Evolutionary conservation across 2,797 vertebrate species (phyloP), one percentile per base, ranked within the genome.

Genomic region (Chanos chanos): DNA sequence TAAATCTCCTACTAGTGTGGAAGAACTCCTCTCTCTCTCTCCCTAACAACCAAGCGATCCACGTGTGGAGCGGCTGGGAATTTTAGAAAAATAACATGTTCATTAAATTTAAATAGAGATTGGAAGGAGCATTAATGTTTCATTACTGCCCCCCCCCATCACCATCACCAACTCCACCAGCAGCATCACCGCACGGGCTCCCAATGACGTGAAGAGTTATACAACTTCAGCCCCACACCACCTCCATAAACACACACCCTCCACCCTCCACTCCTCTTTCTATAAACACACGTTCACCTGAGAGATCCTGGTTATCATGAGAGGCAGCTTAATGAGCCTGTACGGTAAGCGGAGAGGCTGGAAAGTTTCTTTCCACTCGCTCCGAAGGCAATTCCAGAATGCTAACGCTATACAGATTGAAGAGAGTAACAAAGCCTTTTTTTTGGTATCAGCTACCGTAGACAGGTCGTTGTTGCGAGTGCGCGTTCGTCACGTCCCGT

Each of bases 121-220:
- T 74, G 56, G 60, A 45, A 33, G 61, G 54, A 57, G 49, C 76
- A 85, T 85, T 57, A 80, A 85, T 78, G 72, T 85, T 86, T 85
- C 30, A 84, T 73, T 72, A 61, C 68, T 68, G n/a, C 9, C 16
- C 15, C 27, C 31, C 4, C 10, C 10, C 6, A 45, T 16, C 28
- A 18, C 5, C 5, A 12, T 15, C 9, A 31, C 33, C 37, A 39
- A 2, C 36, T 7, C 37, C 47, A 15, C 25, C 13, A 28, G 30
- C 15, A n/a, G 6, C 24, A 33, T 19, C 40, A 36, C 72, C 76
- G 76, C 53, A 72, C 61, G 61, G 70, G 68, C 70, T 66, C 72
- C 31, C 67, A 76, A 72, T 82, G 84, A 84, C 61, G 69, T 77
- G 66, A 55, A 27, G 50, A 61, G 61, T 85, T 86, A 82, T 71